These are phyloP conservation scores for Platalea minor DNA, from an alignment of 2,797 vertebrate genomes.

Conservation along the genomic window DNA sequence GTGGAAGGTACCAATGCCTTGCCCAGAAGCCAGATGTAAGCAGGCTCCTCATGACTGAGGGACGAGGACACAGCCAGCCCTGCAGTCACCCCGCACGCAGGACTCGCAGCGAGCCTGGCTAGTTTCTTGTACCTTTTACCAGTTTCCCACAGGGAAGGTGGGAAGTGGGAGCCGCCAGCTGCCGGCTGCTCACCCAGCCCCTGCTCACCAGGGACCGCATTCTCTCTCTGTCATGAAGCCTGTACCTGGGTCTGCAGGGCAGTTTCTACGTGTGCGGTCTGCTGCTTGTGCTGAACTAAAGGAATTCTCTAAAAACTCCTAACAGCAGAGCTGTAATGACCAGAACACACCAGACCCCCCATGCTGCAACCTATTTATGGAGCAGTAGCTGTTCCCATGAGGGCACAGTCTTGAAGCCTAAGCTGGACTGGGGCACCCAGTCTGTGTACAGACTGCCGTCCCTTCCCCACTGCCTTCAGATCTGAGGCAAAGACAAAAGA, in stretches of 20 bases:
- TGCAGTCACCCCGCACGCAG: rapidly evolving
- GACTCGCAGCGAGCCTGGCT: not conserved
- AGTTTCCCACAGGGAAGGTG: not conserved
- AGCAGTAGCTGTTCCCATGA: not conserved
- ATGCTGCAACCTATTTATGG: not conserved
- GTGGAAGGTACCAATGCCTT: not conserved
- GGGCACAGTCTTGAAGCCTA: not conserved
- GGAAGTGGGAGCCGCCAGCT: not conserved
- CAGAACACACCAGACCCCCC: not conserved
- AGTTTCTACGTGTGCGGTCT: not conserved
- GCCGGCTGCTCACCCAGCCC: not conserved
- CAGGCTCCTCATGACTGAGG: not conserved
- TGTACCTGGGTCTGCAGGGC: not conserved
- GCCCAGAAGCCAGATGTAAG: not conserved
- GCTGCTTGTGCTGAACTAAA: not conserved
- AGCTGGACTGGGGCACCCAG: not conserved
- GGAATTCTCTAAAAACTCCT: not conserved
- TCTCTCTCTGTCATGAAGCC: not conserved
- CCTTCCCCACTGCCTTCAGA: not conserved
- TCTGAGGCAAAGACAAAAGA: not conserved
- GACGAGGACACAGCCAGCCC: not conserved
- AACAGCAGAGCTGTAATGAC: not conserved
- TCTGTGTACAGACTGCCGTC: not conserved
- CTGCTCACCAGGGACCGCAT: rapidly evolving
- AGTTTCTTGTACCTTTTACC: not conserved